Evolutionary conservation across 2,888 invertebrate genomes (phyloP).

Genomic region (Zelleria hepariella): DNA sequence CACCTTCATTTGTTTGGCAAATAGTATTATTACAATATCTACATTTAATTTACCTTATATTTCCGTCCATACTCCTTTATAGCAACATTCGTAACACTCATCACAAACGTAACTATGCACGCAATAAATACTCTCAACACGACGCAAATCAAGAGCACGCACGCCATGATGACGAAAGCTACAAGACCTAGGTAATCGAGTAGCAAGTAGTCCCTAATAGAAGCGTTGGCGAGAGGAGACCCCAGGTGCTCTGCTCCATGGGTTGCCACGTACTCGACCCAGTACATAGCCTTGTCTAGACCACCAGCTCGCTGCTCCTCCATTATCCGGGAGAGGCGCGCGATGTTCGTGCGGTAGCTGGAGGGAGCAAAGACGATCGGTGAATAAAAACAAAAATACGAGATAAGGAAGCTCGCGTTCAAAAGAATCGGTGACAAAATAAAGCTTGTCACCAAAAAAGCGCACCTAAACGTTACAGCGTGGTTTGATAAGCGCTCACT

Average conservation of each 20-base stretch:
- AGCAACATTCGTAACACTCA: too few relatives aligned
- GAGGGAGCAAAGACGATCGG: not conserved
- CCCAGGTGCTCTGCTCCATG: constrained; percentile 1
- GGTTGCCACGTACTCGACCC: constrained; percentile 1
- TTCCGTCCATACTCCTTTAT: not conserved
- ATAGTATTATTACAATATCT: too few relatives aligned
- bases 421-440: too few relatives aligned
- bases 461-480: too few relatives aligned
- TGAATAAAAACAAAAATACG: too few relatives aligned
- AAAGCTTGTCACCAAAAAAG: too few relatives aligned
- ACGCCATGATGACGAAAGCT: not conserved
- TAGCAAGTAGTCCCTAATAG: not conserved
- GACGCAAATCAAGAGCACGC: not conserved
- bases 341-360: constrained; percentile 2
- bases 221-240: constrained; percentile 5
- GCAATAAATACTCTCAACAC: not conserved
- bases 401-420: too few relatives aligned
- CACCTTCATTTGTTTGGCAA: too few relatives aligned
- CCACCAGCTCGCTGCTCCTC: constrained; percentile 4
- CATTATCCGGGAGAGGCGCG: not conserved
- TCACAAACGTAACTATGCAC: not conserved
- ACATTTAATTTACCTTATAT: not conserved
- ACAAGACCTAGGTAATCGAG: not conserved
- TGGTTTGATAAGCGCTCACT: too few relatives aligned
- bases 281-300: constrained; percentile 5